Evolutionary conservation across 2,113 vertebrate genomes (phyloP), one percentile per base, ranked within the genome.

Genomic region (Pimephales promelas): DNA sequence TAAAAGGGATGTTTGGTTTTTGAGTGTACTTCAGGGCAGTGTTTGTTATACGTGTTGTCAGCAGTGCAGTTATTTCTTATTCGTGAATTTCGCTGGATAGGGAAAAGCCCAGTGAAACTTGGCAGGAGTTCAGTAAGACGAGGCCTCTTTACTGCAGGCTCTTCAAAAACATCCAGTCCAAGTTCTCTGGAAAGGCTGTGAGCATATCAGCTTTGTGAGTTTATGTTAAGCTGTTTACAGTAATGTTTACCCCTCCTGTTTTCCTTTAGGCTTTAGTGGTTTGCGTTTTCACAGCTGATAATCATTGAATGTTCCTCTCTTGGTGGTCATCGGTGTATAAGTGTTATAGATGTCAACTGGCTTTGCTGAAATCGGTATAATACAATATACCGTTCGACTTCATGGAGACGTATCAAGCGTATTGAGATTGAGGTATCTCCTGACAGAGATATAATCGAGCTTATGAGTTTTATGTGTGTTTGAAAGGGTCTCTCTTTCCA

Each of bases 221-320:
- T 36, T 11, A 14, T 59, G 34, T 59, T 78, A 75, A 81, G 52
- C 22, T 45, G 79, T 81, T 85, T 54, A 56, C 34, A 18, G 14
- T 31, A 49, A 77, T 83, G 54, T 73, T 81, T 45, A 47, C 5
- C 24, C 14, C 84, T 61, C 3, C 10, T 40, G 75, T 36, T 61
- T 74, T 82, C 76, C 36, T 40, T 83, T 36, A 49, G n/a, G 81
- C 47, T 52, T 66, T 45, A 85, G 34, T 81, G 61, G 49, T 59
- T 85, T 57, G 16, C 16, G 14, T 83, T 89, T 86, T 73, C 52
- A 87, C 61, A 86, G 86, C 83, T 85, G 80, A 86, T 70, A 31
- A 59, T 75, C 40, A 70, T 82, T 79, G 54, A 59, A 24, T 73
- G 57, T 16, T n/a, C 31, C 16, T 31, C 5, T 75, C 24, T 52